Base-by-base conservation (phyloP, 2,113 vertebrate genomes). In the Tenebrosternarchus preto region DNA sequence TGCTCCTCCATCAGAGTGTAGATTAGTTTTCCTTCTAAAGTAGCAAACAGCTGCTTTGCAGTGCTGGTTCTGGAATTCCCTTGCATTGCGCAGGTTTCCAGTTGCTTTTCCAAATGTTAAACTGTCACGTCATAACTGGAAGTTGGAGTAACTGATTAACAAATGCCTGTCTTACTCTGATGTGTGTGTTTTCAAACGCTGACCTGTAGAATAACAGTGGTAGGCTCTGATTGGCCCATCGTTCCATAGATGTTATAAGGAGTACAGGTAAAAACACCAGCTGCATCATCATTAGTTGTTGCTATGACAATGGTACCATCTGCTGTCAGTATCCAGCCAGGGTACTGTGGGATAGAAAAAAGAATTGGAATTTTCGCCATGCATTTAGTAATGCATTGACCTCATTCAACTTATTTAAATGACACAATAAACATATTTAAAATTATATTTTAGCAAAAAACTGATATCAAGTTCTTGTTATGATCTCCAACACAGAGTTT, bases 191-290 rank as follows among this genome's bases (percentile, higher is more conserved):
- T 50, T 50, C 43, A 15, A 50, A 15, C 12, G 12, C 43, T 50
- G 12, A 97, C 97, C 96, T 97, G 95, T 4, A 98, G 91, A 67
- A 96, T 89, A 27, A 98, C 95, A 0, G 76, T 89, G 0, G 95
- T 97, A 67, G 93, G 90, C 0, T 69, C 83, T 0, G 97, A 98
- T 55, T 90, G 73, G 16, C 97, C 97, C 17, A 94, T 90, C 0
- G 90, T 97, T 31, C 96, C 96, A 0, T 95, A 96, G 86, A 93
- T 95, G 91, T 99, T 99, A 90, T 95, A 95, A 0, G 97, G 95
- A 0, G 95, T 96, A 22, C 97, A 99, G 0, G 87, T 88, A 82
- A 96, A 98, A 0, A 91, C 82, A 5, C 97, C 97, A 6, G 92
- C 89, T 0, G 90, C 92, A 0, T 98, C 96, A 0, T 99, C 97